Evolutionary conservation across 1,140 invertebrate species (phyloP).

Genomic region (honey bee (Apis mellifera)): DNA sequence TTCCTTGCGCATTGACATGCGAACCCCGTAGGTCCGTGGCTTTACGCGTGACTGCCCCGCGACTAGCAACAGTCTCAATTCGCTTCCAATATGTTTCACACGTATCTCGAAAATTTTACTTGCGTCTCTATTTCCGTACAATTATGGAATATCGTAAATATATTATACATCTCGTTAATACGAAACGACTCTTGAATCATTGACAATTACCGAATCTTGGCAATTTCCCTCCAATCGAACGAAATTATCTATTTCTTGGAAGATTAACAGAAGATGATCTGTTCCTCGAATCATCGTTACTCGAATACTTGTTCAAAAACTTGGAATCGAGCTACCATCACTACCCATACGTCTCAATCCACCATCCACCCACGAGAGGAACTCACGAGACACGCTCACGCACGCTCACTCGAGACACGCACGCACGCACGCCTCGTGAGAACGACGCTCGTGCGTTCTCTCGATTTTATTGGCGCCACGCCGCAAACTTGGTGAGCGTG

Average conservation of each 20-base stretch:
- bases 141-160: no score
- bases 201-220: no score
- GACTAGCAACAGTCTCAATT: slow-evolving; percentile 13
- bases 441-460: slow-evolving; percentile 66
- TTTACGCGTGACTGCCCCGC: slow-evolving; percentile 63
- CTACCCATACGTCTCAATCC: not conserved
- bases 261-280: no score
- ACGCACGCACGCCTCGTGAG: slow-evolving; percentile 66
- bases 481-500: slow-evolving; percentile 46
- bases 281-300: no score
- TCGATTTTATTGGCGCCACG: slow-evolving; percentile 64
- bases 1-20: slow-evolving; percentile 63
- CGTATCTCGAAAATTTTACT: not conserved
- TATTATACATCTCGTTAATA: no score
- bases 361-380: not conserved
- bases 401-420: slow-evolving; percentile 27
- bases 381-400: slow-evolving; percentile 23
- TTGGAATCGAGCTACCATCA: not conserved
- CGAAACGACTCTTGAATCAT: no score
- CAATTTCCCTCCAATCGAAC: no score
- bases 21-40: slow-evolving; percentile 53
- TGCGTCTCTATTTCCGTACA: no score
- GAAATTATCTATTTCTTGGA: no score
- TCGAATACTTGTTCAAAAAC: not conserved
- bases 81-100: not conserved